Percentiles rank a stretch among this genome's conserved stretches.
Conservation (phyloP, 35 echinoderm and acorn worm species). For the Heliocidaris erythrogramma region DNA sequence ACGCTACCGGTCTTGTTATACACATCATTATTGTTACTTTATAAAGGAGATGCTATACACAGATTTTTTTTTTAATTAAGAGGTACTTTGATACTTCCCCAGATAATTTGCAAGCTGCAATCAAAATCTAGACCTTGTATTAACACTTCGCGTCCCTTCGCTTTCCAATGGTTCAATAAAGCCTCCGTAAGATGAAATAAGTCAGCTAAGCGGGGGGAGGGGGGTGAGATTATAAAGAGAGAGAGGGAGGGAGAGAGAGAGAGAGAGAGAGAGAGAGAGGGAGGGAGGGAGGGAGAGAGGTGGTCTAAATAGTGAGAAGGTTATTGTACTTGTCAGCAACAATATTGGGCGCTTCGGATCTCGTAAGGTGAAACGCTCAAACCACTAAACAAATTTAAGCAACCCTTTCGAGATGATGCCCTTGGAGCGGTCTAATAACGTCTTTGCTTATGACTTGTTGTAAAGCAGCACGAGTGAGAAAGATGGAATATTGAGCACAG, state of each 20-base stretch:
- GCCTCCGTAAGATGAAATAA: neutral
- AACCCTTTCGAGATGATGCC: neutral
- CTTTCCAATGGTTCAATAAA: neutral
- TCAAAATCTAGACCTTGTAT: too few relatives aligned
- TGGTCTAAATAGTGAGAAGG: neutral
- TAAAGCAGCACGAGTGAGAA: neutral
- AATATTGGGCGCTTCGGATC: neutral
- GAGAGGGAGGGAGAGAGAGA: neutral
- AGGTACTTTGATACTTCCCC: too few relatives aligned
- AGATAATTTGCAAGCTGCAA: too few relatives aligned
- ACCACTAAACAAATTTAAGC: slow-evolving; percentile 11
- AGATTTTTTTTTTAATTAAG: too few relatives aligned
- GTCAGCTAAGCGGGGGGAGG: neutral
- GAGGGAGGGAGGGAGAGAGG: too few relatives aligned
- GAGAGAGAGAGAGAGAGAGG: neutral
- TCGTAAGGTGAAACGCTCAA: slow-evolving; percentile 10
- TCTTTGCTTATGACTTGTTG: neutral
- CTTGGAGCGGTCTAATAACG: slow-evolving; percentile 8
- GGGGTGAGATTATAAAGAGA: neutral
- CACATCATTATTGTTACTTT: too few relatives aligned
- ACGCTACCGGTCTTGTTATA: too few relatives aligned
- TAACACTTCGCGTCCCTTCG: neutral
- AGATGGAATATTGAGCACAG: neutral
- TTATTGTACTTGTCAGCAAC: neutral
- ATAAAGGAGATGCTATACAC: too few relatives aligned